Percentiles rank a stretch among this genome's conserved stretches.
phyloP scores from a whole-genome alignment of 2,797 vertebrate genomes.

The Pteronotus mesoamericanus region DNA sequence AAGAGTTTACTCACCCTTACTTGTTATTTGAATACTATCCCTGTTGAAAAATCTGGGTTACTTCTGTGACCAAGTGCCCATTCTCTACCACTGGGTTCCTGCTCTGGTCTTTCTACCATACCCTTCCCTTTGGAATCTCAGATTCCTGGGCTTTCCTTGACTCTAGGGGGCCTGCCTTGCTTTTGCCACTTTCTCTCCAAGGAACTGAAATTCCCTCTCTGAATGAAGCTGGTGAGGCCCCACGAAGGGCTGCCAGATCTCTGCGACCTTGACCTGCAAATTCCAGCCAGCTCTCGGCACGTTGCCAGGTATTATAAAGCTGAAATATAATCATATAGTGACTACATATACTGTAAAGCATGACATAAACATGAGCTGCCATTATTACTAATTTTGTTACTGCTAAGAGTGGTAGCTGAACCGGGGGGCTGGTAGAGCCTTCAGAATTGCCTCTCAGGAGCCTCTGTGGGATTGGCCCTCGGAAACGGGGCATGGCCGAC shows the following conservation, averaged over 20 bases:
- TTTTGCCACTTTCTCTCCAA: neutral
- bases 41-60: neutral
- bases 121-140: neutral
- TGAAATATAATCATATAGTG: neutral
- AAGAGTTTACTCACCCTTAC: neutral
- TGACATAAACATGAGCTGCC: neutral
- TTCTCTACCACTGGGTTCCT: neutral
- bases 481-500: neutral
- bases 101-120: too few relatives aligned
- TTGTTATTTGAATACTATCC: neutral
- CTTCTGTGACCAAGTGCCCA: accelerated
- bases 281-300: neutral
- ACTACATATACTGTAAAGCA: neutral
- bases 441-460: neutral
- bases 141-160: neutral
- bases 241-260: neutral
- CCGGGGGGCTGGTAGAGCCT: neutral
- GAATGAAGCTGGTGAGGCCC: neutral
- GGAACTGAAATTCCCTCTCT: neutral
- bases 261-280: neutral
- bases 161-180: too few relatives aligned
- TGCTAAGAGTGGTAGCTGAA: neutral
- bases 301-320: neutral
- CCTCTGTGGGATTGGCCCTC: neutral
- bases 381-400: neutral